Conservation (phyloP, 2,797 vertebrate genomes). For the Pelochelys cantorii region DNA sequence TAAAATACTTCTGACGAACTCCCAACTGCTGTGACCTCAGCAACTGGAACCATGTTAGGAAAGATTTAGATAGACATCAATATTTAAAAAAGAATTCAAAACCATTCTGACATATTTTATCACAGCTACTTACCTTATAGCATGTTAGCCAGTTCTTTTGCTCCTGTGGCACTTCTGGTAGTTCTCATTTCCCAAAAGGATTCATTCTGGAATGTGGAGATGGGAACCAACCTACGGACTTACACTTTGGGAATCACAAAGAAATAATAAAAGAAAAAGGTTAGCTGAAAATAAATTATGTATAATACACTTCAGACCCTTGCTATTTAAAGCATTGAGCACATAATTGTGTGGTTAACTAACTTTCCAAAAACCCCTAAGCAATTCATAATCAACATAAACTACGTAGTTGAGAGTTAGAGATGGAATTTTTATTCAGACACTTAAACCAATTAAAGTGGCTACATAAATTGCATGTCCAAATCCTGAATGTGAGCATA, state of each 20-base stretch:
- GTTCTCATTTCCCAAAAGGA: neutral
- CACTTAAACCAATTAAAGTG: neutral
- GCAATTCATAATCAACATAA: neutral
- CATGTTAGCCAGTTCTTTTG: neutral
- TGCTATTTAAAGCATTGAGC: neutral
- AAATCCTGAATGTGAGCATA: neutral
- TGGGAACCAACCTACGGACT: neutral
- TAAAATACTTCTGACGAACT: neutral
- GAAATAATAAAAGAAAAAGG: neutral
- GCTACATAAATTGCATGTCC: neutral
- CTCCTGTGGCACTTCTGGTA: neutral
- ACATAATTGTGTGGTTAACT: neutral
- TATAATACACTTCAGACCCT: neutral
- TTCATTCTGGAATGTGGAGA: neutral
- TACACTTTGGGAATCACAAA: neutral
- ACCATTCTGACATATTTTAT: neutral
- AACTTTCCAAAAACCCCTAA: neutral
- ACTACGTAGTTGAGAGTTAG: neutral
- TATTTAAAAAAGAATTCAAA: neutral
- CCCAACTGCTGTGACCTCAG: neutral
- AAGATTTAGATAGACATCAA: neutral
- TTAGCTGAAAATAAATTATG: neutral
- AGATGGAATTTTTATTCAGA: neutral
- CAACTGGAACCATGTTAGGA: neutral
- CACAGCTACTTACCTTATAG: neutral